Conservation (phyloP, 1,140 invertebrate species). For the Acyrthosiphon pisum region DNA sequence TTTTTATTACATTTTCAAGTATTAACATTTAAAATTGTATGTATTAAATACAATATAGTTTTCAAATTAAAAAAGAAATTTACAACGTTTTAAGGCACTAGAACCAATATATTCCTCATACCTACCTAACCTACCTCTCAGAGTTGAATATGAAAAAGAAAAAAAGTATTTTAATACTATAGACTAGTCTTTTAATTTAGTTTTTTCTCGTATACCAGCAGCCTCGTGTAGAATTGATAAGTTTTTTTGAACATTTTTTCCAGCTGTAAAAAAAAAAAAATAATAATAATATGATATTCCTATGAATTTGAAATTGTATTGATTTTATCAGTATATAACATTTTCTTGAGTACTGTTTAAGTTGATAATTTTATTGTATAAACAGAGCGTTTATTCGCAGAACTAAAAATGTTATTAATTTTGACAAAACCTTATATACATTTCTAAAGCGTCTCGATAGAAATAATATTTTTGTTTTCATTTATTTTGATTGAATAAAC, state of each 20-base stretch:
- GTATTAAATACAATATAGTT: not conserved
- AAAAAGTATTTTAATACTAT: not conserved
- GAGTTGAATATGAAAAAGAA: not conserved
- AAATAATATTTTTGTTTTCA: not conserved
- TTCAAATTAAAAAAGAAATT: not conserved
- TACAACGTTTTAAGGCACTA: not conserved
- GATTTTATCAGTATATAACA: too few species aligned
- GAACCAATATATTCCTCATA: not conserved
- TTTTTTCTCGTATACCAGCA: not conserved
- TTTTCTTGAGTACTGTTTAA: not conserved
- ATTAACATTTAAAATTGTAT: not conserved
- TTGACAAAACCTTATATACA: not conserved
- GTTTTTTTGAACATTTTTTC: not conserved
- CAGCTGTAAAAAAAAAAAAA: not conserved
- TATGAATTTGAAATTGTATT: not conserved
- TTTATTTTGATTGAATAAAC: not conserved
- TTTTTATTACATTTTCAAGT: not conserved
- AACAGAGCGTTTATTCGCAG: not conserved
- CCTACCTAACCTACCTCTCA: not conserved
- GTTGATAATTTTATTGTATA: not conserved
- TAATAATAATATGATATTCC: not conserved
- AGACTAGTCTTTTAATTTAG: not conserved
- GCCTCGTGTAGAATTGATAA: not conserved
- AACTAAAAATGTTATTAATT: not conserved
- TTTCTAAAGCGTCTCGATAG: not conserved